Conservation (phyloP, 2,797 vertebrate genomes). For the Chiloscyllium punctatum region DNA sequence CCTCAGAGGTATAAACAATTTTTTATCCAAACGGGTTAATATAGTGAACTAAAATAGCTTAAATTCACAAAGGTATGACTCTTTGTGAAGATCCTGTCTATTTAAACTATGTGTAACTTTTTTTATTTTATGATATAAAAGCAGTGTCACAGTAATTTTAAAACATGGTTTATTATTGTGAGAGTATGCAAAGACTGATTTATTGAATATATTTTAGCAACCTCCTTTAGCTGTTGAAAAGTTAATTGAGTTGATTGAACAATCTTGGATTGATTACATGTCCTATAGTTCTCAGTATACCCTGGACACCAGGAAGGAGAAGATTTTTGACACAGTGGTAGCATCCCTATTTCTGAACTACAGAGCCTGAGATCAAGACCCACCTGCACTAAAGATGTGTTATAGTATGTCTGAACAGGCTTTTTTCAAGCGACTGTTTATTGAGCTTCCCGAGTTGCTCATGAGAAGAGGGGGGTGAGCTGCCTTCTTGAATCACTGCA, state of each 20-base stretch:
- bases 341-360: no score
- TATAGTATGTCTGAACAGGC: no score
- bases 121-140: not conserved
- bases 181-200: not conserved
- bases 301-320: not conserved
- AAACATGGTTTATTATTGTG: not conserved
- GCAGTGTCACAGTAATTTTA: not conserved
- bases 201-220: not conserved
- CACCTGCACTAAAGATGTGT: no score
- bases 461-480: no score
- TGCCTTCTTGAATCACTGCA: no score
- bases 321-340: no score
- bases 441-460: no score
- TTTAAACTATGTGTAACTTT: not conserved
- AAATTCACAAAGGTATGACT: not conserved
- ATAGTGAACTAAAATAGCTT: not conserved
- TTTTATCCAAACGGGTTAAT: not conserved
- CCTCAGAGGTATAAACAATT: not conserved
- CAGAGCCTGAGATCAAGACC: no score
- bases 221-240: not conserved
- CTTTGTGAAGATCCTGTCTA: not conserved
- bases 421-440: no score
- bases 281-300: not conserved
- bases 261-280: not conserved
- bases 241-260: not conserved